Conservation (phyloP, 2,888 invertebrate genomes). For the Hirtodrosophila confusa region DNA sequence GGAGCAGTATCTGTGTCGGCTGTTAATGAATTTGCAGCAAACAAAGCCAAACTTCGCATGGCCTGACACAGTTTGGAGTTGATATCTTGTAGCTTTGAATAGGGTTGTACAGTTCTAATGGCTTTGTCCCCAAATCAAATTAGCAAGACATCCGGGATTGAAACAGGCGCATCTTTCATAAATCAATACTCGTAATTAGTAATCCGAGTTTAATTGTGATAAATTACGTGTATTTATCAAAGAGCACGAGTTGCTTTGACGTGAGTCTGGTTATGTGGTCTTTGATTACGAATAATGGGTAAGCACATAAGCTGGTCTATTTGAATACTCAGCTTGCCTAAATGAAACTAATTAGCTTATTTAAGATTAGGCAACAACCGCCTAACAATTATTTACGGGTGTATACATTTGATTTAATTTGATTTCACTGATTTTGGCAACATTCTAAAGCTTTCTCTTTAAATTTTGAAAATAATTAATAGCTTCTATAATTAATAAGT, state of each 20-base stretch:
- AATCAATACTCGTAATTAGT: slow-evolving; percentile 71
- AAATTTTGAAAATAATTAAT: no score
- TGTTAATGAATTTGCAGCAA: slow-evolving; percentile 39
- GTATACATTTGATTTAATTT: no score
- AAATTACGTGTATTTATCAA: slow-evolving; percentile 43
- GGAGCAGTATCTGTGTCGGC: slow-evolving; percentile 29
- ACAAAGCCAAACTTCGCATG: slow-evolving; percentile 12
- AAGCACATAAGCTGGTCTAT: background rate
- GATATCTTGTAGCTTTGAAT: slow-evolving; percentile 22
- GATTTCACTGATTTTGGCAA: no score
- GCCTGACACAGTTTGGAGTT: slow-evolving; percentile 6
- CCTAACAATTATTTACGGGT: no score
- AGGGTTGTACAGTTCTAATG: slow-evolving; percentile 21
- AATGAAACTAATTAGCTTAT: no score
- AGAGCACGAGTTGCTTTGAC: slow-evolving; percentile 1
- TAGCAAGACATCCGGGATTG: slow-evolving; percentile 13
- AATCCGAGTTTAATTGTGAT: slow-evolving; percentile 65
- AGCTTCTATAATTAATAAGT: no score
- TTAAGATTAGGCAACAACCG: no score
- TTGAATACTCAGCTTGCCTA: no score
- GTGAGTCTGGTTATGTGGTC: slow-evolving; percentile 1
- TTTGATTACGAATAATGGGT: slow-evolving; percentile 32
- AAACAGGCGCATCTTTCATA: slow-evolving; percentile 18
- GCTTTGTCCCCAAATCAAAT: slow-evolving; percentile 43
- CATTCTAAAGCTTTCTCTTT: no score